These are phyloP conservation scores for Myiotriccus ornatus DNA, from an alignment of 2,797 vertebrate genomes.

Conservation along the genomic window DNA sequence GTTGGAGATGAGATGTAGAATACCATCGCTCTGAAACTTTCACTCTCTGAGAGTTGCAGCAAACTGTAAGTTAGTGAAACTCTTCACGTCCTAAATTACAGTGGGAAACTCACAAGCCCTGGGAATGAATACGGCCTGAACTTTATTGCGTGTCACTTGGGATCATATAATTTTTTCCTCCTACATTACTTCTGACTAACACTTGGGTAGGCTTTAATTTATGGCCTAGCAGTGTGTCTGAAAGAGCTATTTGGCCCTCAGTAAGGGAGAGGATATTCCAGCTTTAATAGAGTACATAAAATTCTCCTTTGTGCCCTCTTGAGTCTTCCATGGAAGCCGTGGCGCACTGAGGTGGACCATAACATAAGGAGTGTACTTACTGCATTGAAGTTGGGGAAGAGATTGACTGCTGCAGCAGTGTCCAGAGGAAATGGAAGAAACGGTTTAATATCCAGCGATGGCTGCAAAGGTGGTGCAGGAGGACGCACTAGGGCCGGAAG, in stretches of 20 bases:
- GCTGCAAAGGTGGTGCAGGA: conserved; percentile 84
- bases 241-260: background rate
- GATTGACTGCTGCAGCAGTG: conserved; percentile 83
- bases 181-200: background rate
- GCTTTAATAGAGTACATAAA: conserved; percentile 1
- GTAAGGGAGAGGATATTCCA: background rate
- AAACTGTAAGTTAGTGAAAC: background rate
- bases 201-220: conserved; percentile 13
- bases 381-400: conserved; percentile 91
- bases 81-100: background rate
- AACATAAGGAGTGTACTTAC: conserved; percentile 78
- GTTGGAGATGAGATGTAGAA: background rate
- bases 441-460: conserved; percentile 90
- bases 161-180: background rate
- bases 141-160: background rate
- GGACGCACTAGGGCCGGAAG: conserved; percentile 90
- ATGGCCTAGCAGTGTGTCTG: background rate
- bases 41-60: background rate
- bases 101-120: background rate
- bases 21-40: background rate
- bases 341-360: background rate
- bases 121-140: background rate
- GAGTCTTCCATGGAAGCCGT: background rate
- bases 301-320: background rate
- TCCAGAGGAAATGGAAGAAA: conserved; percentile 93